Percentiles rank a stretch among this genome's conserved stretches.
Evolutionary conservation across 2,888 invertebrate species (phyloP).

Genomic region (Archaeoteleia sp.): DNA sequence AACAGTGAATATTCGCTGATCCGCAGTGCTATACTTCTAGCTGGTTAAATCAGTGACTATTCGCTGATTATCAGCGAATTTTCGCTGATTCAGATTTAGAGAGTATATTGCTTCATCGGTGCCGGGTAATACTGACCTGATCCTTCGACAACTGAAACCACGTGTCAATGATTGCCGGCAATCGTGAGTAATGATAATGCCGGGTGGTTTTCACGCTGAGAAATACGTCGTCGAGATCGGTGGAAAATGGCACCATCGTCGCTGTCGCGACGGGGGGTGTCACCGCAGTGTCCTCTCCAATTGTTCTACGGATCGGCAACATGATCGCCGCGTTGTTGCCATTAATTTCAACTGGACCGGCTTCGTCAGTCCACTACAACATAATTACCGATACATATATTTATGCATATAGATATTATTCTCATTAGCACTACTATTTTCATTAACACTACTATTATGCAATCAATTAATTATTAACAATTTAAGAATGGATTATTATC

Average conservation of each 20-base stretch:
- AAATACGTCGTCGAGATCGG: constrained; percentile 90
- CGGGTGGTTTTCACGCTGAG: constrained; percentile 96
- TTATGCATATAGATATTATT: too few relatives aligned
- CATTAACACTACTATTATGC: too few relatives aligned
- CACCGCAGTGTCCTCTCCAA: constrained; percentile 65
- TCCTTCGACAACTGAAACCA: constrained; percentile 95
- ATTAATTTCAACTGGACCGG: constrained; percentile 52
- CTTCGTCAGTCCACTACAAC: constrained; percentile 61
- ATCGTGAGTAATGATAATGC: constrained; percentile 88
- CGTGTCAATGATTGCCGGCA: constrained; percentile 92
- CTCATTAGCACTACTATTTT: too few relatives aligned
- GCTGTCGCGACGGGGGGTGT: constrained; percentile 73
- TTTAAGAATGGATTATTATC: too few relatives aligned
- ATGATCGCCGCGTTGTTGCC: constrained; percentile 59
- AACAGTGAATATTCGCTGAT: too few relatives aligned
- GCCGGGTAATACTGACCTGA: constrained; percentile 77
- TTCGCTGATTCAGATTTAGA: too few relatives aligned
- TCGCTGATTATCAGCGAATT: too few relatives aligned
- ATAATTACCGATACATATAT: constrained; percentile 11
- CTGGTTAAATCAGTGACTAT: too few relatives aligned
- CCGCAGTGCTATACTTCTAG: too few relatives aligned
- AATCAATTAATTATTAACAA: too few relatives aligned
- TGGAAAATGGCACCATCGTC: constrained; percentile 79
- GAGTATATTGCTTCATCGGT: too few relatives aligned
- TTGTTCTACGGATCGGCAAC: constrained; percentile 57